phyloP scores from a whole-genome alignment of 2,113 vertebrate genomes.

The Synchiropus splendidus region DNA sequence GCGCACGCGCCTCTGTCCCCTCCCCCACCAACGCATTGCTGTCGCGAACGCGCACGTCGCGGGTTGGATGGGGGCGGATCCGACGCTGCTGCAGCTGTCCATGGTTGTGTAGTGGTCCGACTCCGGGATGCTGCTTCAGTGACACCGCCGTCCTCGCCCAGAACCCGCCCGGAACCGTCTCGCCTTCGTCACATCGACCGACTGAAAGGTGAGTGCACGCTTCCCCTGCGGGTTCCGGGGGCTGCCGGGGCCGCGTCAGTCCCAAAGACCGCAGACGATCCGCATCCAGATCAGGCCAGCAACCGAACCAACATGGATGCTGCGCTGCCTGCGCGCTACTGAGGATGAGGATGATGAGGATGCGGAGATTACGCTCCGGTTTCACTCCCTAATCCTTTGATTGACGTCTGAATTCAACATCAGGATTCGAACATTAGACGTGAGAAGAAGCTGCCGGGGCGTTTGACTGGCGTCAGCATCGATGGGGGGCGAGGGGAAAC shows the following conservation, averaged over 20 bases:
- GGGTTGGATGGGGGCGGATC: constrained; percentile 38
- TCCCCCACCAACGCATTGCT: constrained; percentile 3
- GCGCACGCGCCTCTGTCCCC: neutral
- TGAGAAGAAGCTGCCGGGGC: neutral
- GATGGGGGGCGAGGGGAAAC: neutral
- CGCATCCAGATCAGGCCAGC: constrained; percentile 50
- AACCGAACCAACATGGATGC: constrained; percentile 65
- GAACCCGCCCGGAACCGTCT: constrained; percentile 22
- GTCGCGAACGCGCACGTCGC: constrained; percentile 42
- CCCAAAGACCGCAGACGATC: constrained; percentile 38
- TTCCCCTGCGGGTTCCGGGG: neutral
- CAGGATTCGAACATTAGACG: neutral
- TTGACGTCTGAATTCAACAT: neutral
- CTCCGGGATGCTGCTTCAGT: constrained; percentile 54
- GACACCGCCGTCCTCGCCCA: constrained; percentile 24
- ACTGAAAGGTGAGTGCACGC: constrained; percentile 45
- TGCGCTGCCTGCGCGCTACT: constrained; percentile 41
- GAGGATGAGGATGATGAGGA: constrained; percentile 29
- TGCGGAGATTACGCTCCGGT: constrained; percentile 42
- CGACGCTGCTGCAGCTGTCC: constrained; percentile 57
- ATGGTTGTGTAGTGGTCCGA: constrained; percentile 45
- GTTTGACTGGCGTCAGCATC: neutral
- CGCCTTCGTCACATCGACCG: constrained; percentile 16
- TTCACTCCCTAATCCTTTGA: constrained; percentile 19
- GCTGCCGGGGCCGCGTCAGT: constrained; percentile 23